These are phyloP conservation scores for Phainopepla nitens DNA, from an alignment of 2,113 vertebrate genomes.

Conservation along the genomic window DNA sequence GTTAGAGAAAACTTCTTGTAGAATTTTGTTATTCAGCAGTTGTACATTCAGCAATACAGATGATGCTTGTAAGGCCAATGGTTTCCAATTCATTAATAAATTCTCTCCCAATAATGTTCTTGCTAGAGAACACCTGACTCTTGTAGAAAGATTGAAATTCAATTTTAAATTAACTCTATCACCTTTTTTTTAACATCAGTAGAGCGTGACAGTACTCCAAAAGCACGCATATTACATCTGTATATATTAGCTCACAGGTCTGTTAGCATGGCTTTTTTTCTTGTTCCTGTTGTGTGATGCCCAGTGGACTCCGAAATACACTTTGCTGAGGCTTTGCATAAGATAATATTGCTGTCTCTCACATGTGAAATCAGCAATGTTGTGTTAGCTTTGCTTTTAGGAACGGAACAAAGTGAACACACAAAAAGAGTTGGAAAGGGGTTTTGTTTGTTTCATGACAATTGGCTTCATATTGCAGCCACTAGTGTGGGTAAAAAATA, in stretches of 20 bases:
- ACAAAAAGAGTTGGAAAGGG: constrained; percentile 19
- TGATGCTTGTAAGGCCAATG: not conserved
- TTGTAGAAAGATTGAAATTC: not conserved
- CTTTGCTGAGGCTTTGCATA: not conserved
- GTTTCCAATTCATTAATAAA: not conserved
- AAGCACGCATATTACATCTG: not conserved
- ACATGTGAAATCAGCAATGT: not conserved
- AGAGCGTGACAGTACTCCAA: not conserved
- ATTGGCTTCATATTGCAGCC: constrained; percentile 61
- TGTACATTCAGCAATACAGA: not conserved
- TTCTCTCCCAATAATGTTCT: not conserved
- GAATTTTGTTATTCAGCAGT: not conserved
- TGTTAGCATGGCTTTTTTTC: not conserved
- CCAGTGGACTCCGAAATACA: not conserved
- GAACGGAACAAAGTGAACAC: not conserved
- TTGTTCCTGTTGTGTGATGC: not conserved
- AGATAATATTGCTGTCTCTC: not conserved
- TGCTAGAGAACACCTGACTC: not conserved
- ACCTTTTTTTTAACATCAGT: not conserved
- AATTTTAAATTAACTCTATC: not conserved
- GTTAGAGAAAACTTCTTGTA: not conserved
- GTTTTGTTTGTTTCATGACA: constrained; percentile 51
- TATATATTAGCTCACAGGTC: not conserved
- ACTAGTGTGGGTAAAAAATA: constrained; percentile 58
- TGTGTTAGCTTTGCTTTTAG: constrained; percentile 25